Evolutionary conservation across 2,113 vertebrate genomes (phyloP).

Genomic region (Manacus vitellinus): DNA sequence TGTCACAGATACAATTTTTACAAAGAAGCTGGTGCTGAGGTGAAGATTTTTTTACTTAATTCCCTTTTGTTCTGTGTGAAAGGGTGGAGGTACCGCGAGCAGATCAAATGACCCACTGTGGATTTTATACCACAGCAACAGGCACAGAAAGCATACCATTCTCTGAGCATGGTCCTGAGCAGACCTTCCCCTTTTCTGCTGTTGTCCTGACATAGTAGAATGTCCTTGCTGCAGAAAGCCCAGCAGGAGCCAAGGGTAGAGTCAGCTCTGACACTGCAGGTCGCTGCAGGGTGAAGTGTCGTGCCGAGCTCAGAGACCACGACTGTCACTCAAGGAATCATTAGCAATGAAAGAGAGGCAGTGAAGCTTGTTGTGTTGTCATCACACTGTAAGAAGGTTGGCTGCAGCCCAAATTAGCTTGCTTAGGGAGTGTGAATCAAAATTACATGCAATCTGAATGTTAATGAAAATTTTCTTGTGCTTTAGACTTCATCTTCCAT

Average conservation of each 20-base stretch:
- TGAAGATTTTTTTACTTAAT: neutral
- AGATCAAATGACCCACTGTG: neutral
- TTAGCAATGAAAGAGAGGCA: conserved; percentile 74
- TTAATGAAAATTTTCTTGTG: conserved; percentile 74
- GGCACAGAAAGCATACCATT: neutral
- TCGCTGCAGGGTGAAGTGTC: conserved; percentile 49
- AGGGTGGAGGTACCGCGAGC: neutral
- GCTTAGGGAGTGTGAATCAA: conserved; percentile 81
- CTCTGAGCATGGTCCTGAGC: neutral
- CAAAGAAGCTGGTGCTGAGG: neutral
- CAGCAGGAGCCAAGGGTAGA: conserved; percentile 31
- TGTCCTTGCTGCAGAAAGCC: conserved; percentile 35
- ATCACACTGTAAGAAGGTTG: conserved; percentile 73
- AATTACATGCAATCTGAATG: conserved; percentile 80
- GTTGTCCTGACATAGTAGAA: neutral
- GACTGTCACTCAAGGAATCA: conserved; percentile 81
- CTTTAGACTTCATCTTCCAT: conserved; percentile 59
- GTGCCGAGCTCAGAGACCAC: conserved; percentile 64
- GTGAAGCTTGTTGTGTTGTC: conserved; percentile 73
- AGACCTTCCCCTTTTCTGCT: neutral
- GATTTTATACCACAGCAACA: neutral
- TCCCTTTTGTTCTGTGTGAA: neutral
- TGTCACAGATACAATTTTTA: neutral
- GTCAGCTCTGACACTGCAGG: conserved; percentile 34
- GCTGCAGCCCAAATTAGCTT: conserved; percentile 79